phyloP scores from a whole-genome alignment of 2,888 invertebrate genomes.

The Acronicta aceris region DNA sequence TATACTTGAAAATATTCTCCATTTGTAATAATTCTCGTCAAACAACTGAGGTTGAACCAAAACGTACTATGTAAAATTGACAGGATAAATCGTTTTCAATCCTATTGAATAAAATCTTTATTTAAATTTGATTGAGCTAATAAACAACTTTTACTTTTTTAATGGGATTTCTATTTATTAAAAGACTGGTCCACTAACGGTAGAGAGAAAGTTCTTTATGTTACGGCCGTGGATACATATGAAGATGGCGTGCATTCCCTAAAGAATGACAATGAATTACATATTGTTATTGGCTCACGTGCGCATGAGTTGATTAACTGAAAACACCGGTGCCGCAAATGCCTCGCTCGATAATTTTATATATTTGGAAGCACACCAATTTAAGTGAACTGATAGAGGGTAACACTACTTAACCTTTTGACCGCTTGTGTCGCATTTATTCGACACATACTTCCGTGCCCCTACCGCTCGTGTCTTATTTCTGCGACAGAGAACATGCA shows the following conservation, averaged over 20 bases:
- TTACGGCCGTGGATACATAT: slow-evolving; percentile 3
- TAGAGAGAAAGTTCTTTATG: slow-evolving; percentile 36
- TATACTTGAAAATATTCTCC: slow-evolving; percentile 31
- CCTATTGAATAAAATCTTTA: background rate
- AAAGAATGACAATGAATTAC: slow-evolving; percentile 10
- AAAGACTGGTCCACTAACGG: slow-evolving; percentile 4
- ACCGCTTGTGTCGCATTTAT: too few species aligned
- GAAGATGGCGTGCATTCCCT: slow-evolving; percentile 1
- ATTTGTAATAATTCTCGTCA: slow-evolving; percentile 11
- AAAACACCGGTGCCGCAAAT: background rate
- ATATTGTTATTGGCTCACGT: slow-evolving; percentile 7
- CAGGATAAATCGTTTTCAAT: background rate
- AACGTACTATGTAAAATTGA: slow-evolving; percentile 3
- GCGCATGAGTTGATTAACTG: background rate
- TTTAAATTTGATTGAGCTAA: background rate
- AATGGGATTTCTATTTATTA: slow-evolving; percentile 32
- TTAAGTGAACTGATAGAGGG: too few species aligned
- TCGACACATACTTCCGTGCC: too few species aligned
- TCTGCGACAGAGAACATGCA: too few species aligned
- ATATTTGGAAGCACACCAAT: too few species aligned
- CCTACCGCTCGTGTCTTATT: too few species aligned
- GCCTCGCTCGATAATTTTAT: too few species aligned
- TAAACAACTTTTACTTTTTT: slow-evolving; percentile 35
- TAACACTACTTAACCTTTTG: too few species aligned
- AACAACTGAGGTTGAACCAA: too few species aligned